Conservation (phyloP, 2,797 vertebrate species). For the Synaphobranchus kaupii region DNA sequence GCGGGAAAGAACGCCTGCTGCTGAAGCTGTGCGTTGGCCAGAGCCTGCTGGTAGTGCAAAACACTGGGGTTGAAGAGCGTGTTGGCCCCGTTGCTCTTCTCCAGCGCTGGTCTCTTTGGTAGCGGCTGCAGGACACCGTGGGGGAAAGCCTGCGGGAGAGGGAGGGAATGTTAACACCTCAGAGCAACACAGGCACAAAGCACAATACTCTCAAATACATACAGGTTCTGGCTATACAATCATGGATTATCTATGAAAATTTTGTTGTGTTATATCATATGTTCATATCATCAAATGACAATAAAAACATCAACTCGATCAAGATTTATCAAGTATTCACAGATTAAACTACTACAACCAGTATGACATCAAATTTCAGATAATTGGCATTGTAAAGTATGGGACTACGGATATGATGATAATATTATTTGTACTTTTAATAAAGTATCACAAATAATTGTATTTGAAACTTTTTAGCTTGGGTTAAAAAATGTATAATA, state of each 20-base stretch:
- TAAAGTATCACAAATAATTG: constrained; percentile 44
- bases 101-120: constrained; percentile 98
- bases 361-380: not conserved
- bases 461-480: constrained; percentile 38
- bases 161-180: constrained; percentile 56
- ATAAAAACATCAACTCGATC: constrained; percentile 65
- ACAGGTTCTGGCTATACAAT: not conserved
- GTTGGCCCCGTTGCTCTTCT: constrained; percentile 92
- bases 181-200: constrained; percentile 8
- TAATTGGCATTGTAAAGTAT: constrained; percentile 14
- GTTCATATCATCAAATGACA: constrained; percentile 57
- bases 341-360: constrained; percentile 38
- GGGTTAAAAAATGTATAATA: constrained; percentile 37
- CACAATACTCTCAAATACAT: not conserved
- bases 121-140: constrained; percentile 93
- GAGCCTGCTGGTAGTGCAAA: constrained; percentile 98
- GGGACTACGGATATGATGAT: constrained; percentile 32
- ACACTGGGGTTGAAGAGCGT: constrained; percentile 93
- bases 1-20: constrained; percentile 89
- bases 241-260: not conserved
- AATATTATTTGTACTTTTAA: constrained; percentile 47
- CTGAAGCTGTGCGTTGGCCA: constrained; percentile 92
- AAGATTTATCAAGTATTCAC: constrained; percentile 54
- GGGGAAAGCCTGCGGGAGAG: constrained; percentile 85
- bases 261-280: constrained; percentile 21